phyloP scores from a whole-genome alignment of 1,140 invertebrate species.

The Steinernema feltiae region DNA sequence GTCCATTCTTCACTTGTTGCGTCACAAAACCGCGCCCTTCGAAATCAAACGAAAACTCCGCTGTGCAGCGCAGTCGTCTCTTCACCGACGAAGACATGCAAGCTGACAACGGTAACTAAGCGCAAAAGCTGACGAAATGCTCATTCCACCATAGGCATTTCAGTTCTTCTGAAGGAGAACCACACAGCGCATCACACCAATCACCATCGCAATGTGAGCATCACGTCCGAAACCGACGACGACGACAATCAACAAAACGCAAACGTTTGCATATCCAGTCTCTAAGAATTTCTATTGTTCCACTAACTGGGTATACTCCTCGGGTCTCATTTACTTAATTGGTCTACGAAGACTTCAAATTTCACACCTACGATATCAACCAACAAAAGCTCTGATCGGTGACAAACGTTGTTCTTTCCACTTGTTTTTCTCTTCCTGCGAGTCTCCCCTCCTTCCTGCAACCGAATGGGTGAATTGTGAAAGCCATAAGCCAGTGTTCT shows the following conservation, averaged over 20 bases:
- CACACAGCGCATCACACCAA: neutral
- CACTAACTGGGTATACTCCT: neutral
- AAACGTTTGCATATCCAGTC: slow-evolving; percentile 19
- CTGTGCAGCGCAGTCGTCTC: neutral
- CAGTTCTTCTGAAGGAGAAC: slow-evolving; percentile 9
- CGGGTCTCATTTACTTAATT: neutral
- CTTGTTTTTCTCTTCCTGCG: neutral
- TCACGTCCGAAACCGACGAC: neutral
- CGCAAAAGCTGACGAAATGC: neutral
- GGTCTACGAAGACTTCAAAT: neutral
- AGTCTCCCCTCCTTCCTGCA: neutral
- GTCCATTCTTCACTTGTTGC: neutral
- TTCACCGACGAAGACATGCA: slow-evolving; percentile 9
- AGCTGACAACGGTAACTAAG: slow-evolving; percentile 1
- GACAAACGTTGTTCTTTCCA: slow-evolving; percentile 11
- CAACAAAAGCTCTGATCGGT: neutral
- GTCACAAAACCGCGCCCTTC: neutral
- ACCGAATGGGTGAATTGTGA: neutral
- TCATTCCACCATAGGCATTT: slow-evolving; percentile 6
- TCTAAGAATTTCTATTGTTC: slow-evolving; percentile 7
- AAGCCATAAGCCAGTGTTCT: neutral
- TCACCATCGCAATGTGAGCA: neutral
- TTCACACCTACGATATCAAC: neutral
- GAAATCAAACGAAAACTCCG: neutral
- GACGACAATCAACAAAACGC: slow-evolving; percentile 16